These are phyloP conservation scores for Ceyx cyanopectus DNA, from an alignment of 2,113 vertebrate genomes.

Conservation along the genomic window DNA sequence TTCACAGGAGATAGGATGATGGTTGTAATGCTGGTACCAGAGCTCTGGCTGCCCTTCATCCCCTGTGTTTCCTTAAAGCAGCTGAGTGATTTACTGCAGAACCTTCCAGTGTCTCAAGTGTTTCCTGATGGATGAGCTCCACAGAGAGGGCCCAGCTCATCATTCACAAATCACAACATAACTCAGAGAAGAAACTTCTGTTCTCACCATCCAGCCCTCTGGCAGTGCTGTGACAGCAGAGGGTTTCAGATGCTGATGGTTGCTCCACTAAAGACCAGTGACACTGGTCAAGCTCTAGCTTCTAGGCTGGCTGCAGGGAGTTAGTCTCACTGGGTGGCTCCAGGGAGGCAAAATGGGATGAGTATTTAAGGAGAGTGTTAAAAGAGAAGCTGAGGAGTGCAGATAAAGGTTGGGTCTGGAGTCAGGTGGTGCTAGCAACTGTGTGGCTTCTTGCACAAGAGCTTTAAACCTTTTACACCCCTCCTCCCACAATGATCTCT, in stretches of 20 bases:
- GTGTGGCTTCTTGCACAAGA: background rate
- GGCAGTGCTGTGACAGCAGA: fast-evolving
- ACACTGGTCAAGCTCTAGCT: background rate
- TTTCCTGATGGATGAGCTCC: background rate
- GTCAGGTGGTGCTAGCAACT: background rate
- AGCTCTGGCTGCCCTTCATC: background rate
- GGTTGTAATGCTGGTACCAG: background rate
- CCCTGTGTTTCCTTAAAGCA: background rate
- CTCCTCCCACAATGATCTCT: background rate
- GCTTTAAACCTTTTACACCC: background rate
- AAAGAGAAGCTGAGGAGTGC: background rate
- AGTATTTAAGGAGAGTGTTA: background rate
- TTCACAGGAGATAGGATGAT: background rate
- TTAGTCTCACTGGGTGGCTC: background rate
- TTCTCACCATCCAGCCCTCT: background rate
- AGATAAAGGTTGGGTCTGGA: background rate
- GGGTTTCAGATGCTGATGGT: background rate
- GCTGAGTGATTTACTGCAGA: background rate
- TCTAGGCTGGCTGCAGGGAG: background rate
- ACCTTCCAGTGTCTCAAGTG: background rate
- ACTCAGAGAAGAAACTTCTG: background rate
- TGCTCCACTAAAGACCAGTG: fast-evolving
- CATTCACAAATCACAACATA: constrained; percentile 15
- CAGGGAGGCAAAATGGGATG: background rate
- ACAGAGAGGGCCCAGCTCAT: background rate